Conservation (phyloP, 2,888 invertebrate species). For the Limnephilus lunatus region DNA sequence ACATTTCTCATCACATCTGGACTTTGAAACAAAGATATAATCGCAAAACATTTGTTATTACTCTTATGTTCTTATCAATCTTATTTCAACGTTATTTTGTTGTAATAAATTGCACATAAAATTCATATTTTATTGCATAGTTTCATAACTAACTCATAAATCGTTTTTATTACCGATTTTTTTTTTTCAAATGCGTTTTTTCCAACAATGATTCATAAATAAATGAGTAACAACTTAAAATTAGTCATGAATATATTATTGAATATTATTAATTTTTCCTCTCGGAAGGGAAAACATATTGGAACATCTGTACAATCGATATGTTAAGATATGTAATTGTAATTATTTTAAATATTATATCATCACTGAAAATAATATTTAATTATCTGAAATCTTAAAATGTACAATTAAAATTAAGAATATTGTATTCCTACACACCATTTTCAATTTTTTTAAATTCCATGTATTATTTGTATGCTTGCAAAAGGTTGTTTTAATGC, state of each 20-base stretch:
- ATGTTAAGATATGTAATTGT: neutral
- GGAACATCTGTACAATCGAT: neutral
- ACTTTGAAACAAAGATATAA: too few species aligned
- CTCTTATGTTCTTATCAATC: neutral
- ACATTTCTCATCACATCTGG: too few species aligned
- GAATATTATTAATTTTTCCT: neutral
- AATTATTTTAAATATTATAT: too few species aligned
- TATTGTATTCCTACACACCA: too few species aligned
- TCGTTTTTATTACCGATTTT: neutral
- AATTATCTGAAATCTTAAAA: too few species aligned
- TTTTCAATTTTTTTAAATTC: too few species aligned
- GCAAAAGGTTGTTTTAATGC: too few species aligned
- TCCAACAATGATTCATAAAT: neutral
- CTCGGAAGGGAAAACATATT: neutral
- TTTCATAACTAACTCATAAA: neutral
- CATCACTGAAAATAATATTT: too few species aligned
- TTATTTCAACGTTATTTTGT: neutral
- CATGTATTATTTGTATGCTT: too few species aligned
- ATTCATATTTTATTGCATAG: neutral
- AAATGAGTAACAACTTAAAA: neutral
- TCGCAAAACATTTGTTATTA: neutral
- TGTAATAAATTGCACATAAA: neutral
- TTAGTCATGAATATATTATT: neutral
- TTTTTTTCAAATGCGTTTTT: neutral
- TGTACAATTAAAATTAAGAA: too few species aligned